These are phyloP conservation scores for Lordiphosa fenestrarum DNA, from an alignment of 2,888 invertebrate genomes.

Conservation along the genomic window DNA sequence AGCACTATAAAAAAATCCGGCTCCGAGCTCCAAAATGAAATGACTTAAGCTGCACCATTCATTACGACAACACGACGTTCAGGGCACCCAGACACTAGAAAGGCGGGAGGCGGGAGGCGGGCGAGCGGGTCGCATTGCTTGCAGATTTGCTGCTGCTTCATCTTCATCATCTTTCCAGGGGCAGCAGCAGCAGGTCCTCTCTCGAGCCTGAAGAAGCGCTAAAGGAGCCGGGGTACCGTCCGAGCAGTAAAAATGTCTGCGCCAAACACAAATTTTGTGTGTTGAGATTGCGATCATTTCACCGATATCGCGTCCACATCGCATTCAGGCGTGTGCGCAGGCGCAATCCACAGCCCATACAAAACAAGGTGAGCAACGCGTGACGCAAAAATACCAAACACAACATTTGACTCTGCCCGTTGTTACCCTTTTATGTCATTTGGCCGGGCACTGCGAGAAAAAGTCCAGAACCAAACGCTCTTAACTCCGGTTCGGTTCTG, in stretches of 20 bases:
- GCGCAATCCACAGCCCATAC: slow-evolving; percentile 52
- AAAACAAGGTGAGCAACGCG: slow-evolving; percentile 59
- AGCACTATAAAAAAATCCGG: slow-evolving; percentile 75
- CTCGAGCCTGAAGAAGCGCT: slow-evolving; percentile 8
- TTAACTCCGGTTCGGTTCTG: too few relatives aligned
- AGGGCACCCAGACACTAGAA: slow-evolving; percentile 15
- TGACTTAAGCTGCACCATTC: slow-evolving; percentile 78
- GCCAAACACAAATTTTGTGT: slow-evolving; percentile 74
- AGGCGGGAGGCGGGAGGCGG: not conserved
- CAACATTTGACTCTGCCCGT: slow-evolving; percentile 54
- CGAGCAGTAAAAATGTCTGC: slow-evolving; percentile 68
- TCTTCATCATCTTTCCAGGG: slow-evolving; percentile 63
- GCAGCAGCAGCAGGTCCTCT: slow-evolving; percentile 9
- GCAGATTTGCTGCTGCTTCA: slow-evolving; percentile 70
- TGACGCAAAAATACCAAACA: slow-evolving; percentile 76
- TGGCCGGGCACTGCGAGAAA: slow-evolving; percentile 44
- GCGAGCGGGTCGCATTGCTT: slow-evolving; percentile 51
- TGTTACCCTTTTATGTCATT: slow-evolving; percentile 59
- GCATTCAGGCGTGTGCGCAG: slow-evolving; percentile 74
- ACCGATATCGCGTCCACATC: slow-evolving; percentile 63
- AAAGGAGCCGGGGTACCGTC: slow-evolving; percentile 9
- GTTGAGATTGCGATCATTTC: slow-evolving; percentile 74
- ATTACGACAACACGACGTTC: slow-evolving; percentile 78
- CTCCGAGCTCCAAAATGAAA: slow-evolving; percentile 73
- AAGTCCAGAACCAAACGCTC: not conserved